A percentile compares a stretch with the other conserved stretches of the same genome.
phyloP scores from a whole-genome alignment of 64 coral and sea anemone genomes.

The Stylophora pistillata region DNA sequence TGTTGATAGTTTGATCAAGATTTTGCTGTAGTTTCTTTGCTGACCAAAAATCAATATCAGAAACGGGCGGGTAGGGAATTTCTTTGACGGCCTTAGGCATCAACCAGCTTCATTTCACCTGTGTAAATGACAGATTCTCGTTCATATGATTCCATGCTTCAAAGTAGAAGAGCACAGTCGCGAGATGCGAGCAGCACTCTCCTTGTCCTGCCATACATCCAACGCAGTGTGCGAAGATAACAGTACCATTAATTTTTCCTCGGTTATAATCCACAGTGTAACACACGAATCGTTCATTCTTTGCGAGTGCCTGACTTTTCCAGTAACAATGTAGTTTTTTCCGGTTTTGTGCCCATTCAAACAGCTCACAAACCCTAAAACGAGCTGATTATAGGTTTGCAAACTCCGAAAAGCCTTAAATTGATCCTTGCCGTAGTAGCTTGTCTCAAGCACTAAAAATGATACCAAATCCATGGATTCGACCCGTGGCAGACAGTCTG shows the following conservation, averaged over 20 bases:
- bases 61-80: too few relatives aligned
- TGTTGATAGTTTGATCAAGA: too few relatives aligned
- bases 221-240: conserved; percentile 20
- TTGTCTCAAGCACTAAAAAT: conserved; percentile 26
- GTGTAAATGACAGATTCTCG: too few relatives aligned
- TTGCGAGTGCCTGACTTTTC: conserved; percentile 17
- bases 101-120: too few relatives aligned
- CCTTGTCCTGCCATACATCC: conserved; percentile 18
- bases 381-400: not conserved
- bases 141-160: too few relatives aligned
- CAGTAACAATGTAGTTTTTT: conserved; percentile 27
- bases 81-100: too few relatives aligned
- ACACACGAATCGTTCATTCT: conserved; percentile 46
- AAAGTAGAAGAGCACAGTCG: not conserved
- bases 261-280: conserved; percentile 30
- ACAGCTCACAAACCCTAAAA: conserved; percentile 32
- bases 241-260: conserved; percentile 28
- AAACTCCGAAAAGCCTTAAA: not conserved
- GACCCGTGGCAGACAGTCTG: not conserved
- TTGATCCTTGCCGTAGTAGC: too few relatives aligned
- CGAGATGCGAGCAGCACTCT: conserved; percentile 11
- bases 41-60: too few relatives aligned
- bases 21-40: too few relatives aligned
- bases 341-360: conserved; percentile 6
- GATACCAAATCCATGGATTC: conserved; percentile 34